Evolutionary conservation across 2,797 vertebrate genomes (phyloP), one percentile per base, ranked within the genome.

Genomic region (Poliocrania exsul): DNA sequence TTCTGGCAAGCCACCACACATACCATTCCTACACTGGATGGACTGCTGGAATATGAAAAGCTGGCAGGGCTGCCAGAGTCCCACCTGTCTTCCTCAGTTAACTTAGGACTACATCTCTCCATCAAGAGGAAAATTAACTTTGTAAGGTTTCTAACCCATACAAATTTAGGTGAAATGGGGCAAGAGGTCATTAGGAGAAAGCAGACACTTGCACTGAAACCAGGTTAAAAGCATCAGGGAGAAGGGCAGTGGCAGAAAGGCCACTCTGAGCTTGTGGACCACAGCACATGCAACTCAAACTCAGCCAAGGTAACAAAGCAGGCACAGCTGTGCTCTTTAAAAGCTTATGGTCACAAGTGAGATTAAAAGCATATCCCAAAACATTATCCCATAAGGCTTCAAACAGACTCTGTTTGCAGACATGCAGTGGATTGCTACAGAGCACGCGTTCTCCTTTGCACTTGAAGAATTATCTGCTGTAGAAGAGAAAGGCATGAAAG

Each of bases 271-370:
- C 33, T 67, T 12, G 5, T 4, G 13, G 38, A 49, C 23, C 61
- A 37, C n/a, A 61, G 35, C n/a, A 42, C 0, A 0, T 2, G 5
- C 1, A 1, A 46, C 57, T 66, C 44, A 49, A 26, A 67, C 19
- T 13, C 12, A 24, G n/a, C 50, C 50, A 61, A 65, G 16, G 11
- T 10, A 61, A 61, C 1, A 4, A 56, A 53, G 35, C n/a, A 66
- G 20, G 16, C 56, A 56, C 47, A 28, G 25, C 15, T 25, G 8
- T 44, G 26, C 20, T 54, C 24, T 78, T 74, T n/a, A 60, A 60
- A 67, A 91, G 9, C 37, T 57, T 33, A 67, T 13, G 4, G 33
- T 62, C 49, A 67, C 33, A 38, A 1, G 0, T 31, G 54, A 64
- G 35, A 66, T n/a, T 35, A 49, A 47, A 56, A 82, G 35, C 58